Percentiles rank a stretch among this genome's conserved stretches.
Conservation (phyloP, 2,888 invertebrate genomes). For the Troides aeacus region DNA sequence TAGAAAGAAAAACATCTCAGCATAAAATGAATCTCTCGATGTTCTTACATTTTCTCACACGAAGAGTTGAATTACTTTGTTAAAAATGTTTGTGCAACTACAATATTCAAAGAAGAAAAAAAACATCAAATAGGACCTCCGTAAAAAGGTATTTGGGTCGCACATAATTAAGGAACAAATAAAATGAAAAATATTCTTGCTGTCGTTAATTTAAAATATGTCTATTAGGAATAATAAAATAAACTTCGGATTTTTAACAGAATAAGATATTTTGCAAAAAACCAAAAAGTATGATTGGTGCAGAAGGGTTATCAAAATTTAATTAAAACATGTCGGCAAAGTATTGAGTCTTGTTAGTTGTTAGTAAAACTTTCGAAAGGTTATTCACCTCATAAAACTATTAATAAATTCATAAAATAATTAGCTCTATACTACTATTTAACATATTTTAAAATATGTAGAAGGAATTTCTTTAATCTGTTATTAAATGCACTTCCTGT, state of each 20-base stretch:
- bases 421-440: background rate
- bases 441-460: background rate
- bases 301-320: constrained; percentile 2
- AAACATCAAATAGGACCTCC: no score
- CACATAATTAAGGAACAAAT: no score
- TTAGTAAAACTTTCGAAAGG: background rate
- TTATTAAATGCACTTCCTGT: constrained; percentile 19
- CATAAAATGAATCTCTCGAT: no score
- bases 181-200: background rate
- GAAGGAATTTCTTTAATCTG: constrained; percentile 1
- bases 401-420: background rate
- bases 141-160: no score
- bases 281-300: background rate
- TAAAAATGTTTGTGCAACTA: no score
- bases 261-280: background rate
- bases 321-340: background rate
- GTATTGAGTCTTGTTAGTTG: background rate
- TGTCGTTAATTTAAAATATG: background rate
- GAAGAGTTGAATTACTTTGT: no score
- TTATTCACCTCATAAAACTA: background rate
- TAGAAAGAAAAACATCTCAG: no score
- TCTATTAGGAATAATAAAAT: background rate
- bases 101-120: no score
- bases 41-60: no score
- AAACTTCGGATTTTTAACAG: background rate